Base-by-base conservation (phyloP, 2,888 invertebrate species). In the Rotaria magnacalcarata region DNA sequence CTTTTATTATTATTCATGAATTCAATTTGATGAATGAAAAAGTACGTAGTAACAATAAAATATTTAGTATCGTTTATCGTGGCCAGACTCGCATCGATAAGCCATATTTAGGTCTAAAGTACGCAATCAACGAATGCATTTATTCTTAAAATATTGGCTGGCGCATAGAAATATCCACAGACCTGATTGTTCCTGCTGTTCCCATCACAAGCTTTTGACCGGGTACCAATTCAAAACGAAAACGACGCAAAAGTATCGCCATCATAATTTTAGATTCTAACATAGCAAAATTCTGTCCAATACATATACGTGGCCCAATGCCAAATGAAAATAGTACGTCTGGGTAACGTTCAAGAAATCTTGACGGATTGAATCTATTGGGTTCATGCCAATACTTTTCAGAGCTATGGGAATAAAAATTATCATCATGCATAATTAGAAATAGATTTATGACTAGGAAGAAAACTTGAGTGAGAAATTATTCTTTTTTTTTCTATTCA, bases 381-480 rank as follows among this genome's bases (percentile, higher is more conserved):
- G 84, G 84, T 52, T 84, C 41, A 34, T 10, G 47, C 84, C 84
- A 84, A 52, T 84, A 84, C 11, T 84, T 52, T 84, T 60, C 27
- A 11, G 60, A 60, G 24, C 60, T 60, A 50, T 11, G 50, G 4
- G 50, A 1, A 50, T 8, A 50, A 50, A 50, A 11, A 14, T 50
- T 50, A 11, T 8, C 50, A 50, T 11, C 10, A 50, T 14, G 14
- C 50, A 50, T 14, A 50, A 34, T 34, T 50, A 50, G 8, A 8
- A 50, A 50, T 50, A 11, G 50, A 50, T 50, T 14, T 50, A 50
- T 50, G 14, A 14, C 14, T 3, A 50, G 50, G 50, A 14, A 50
- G 14, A 50, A 14, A 50, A 5, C 50, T 50, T 50, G 50, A 50
- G 50, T 50, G 14, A 50, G 8, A 50, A 34, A 34, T 34, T 34